Evolutionary conservation across 2,113 vertebrate genomes (phyloP), one percentile per base, ranked within the genome.

Genomic region (Dromiciops gliroides): DNA sequence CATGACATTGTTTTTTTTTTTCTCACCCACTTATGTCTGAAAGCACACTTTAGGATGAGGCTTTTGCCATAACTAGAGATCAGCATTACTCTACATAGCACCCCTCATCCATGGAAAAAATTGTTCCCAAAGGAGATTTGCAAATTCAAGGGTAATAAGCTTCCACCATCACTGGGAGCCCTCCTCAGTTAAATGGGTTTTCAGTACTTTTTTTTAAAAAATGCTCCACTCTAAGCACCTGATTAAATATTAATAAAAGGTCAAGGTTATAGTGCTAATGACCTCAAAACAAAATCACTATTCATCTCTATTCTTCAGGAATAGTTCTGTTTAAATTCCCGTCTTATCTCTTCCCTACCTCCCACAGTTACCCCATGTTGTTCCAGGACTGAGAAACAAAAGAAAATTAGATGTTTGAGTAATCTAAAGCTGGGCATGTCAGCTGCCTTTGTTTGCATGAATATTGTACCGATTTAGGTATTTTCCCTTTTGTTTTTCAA

Each of bases 171-270:
- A 19, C 26, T 0, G 2, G n/a, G 9, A 8, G 7, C 12, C 48
- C 60, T 51, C 37, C 4, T 93, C 94, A 94, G 96, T 95, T 96
- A 91, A 90, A 95, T 37, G 92, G 89, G 95, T 97, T 97, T 93
- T 94, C 91, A 95, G 94, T 94, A 88, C 28, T 92, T 89, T 97
- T n/a, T n/a, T n/a, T n/a, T 97, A 97, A 94, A 95, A 96, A 95
- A 98, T 12, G 50, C 37, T 96, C 48, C 90, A 22, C 48, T 97
- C 96, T 98, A 48, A 97, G 97, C 93, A 97, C 89, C 97, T 96
- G 95, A 95, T 98, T 96, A 97, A 98, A 97, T 95, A 97, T 96
- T 97, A 98, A 98, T 97, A 95, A 97, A 94, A 97, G 96, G 94
- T 97, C 95, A 4, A 94, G 96, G 97, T 96, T 95, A 96, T 49